A percentile compares a stretch with the other conserved stretches of the same genome.
Conservation (phyloP, 2,797 vertebrate species). For the Onychomys leucogaster region DNA sequence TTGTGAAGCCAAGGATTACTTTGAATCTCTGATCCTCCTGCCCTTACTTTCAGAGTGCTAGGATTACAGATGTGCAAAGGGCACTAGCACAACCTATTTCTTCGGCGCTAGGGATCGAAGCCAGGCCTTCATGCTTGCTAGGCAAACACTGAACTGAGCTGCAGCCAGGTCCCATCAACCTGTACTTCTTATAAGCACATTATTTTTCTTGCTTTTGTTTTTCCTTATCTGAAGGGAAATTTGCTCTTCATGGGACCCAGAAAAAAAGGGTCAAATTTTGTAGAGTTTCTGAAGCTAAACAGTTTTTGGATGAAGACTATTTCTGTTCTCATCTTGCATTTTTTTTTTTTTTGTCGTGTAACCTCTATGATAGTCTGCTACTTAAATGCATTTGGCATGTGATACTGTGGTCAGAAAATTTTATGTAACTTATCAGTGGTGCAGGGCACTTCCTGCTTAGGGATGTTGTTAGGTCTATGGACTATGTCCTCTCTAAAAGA, state of each 20-base stretch:
- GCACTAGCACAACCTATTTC: background rate
- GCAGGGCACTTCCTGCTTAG: background rate
- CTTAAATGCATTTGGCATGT: constrained; percentile 40
- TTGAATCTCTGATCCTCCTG: background rate
- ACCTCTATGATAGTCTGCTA: constrained; percentile 40
- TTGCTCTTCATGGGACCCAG: constrained; percentile 55
- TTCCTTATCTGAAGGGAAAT: constrained; percentile 65
- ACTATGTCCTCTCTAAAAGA: background rate
- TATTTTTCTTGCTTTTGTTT: constrained; percentile 48
- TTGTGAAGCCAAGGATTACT: background rate
- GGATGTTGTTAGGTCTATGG: constrained; percentile 54
- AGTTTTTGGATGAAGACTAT: constrained; percentile 45
- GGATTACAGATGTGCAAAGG: background rate
- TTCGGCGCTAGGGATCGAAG: background rate
- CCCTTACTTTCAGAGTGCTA: background rate
- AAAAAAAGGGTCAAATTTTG: constrained; percentile 6
- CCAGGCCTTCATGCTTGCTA: background rate
- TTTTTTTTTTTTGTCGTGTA: constrained; percentile 66
- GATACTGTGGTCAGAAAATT: constrained; percentile 54
- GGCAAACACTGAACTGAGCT: background rate
- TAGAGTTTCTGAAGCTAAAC: constrained; percentile 21
- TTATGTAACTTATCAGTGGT: constrained; percentile 18
- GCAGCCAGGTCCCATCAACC: background rate
- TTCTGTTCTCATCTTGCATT: constrained; percentile 28
- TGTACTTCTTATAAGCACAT: background rate